Base-by-base conservation (phyloP, 2,113 vertebrate genomes). In the Phoenicopterus ruber region DNA sequence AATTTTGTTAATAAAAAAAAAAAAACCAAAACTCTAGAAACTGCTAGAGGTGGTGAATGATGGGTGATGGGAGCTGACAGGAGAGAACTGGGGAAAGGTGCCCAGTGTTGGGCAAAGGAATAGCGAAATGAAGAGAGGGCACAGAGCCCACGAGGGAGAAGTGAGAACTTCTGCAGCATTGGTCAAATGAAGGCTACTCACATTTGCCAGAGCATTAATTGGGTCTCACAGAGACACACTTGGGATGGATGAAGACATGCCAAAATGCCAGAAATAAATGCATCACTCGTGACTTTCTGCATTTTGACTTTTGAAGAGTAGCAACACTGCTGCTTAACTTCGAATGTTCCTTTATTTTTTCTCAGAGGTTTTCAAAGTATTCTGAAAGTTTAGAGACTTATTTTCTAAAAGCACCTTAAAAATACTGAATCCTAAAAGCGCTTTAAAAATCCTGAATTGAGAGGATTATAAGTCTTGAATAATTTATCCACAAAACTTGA, bases 401-500 rank as follows among this genome's bases (percentile, higher is more conserved):
- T 25, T 85, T 93, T 82, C 29, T 57, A 40, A 88, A 76, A 73
- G 58, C 49, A 49, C 88, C 70, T 94, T 42, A 66, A 86, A 88
- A 96, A 42, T 69, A 55, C 29, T 1, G 3, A 73, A 87, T 90
- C 57, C 47, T 92, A 52, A 88, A 95, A 90, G 74, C 3, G 1
- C 21, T 94, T 92, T 67, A 63, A 12, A 88, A 78, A 65, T 61
- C n/a, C 10, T 1, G 3, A 72, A 79, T 34, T 72, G 73, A 87
- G 94, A 76, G 67, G 90, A 71, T 92, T 94, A 73, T 38, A 31
- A 79, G 18, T 65, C 47, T 71, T 96, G 83, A 86, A 86, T 95
- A 94, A 96, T 88, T 96, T 93, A 91, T 73, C 76, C 21, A 11
- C 47, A 67, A 55, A 81, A 92, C 77, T 84, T 92, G 62, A 95